Percentiles rank a stretch among this genome's conserved stretches.
phyloP scores from a whole-genome alignment of 2,888 invertebrate species.

The Cerastis leucographa region DNA sequence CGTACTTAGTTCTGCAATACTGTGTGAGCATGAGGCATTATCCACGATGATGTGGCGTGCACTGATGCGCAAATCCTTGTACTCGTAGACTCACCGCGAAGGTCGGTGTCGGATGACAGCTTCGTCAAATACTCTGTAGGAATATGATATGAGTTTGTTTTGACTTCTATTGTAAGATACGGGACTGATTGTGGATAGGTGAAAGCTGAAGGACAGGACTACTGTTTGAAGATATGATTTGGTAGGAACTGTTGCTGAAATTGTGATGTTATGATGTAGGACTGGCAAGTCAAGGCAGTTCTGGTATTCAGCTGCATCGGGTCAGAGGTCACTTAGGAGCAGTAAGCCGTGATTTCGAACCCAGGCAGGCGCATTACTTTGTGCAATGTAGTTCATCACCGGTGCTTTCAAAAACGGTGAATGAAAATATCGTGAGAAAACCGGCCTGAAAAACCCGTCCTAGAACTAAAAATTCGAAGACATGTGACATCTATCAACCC shows the following conservation, averaged over 20 bases:
- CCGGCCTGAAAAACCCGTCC: too few relatives aligned
- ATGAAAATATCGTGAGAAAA: too few relatives aligned
- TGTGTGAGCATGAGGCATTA: constrained; percentile 23
- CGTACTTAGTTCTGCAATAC: constrained; percentile 16
- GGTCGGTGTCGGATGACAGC: constrained; percentile 52
- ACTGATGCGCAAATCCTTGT: constrained; percentile 53
- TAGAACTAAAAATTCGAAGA: too few relatives aligned
- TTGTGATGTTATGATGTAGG: not conserved
- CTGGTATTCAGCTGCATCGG: not conserved
- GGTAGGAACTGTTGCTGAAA: not conserved
- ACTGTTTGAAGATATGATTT: not conserved
- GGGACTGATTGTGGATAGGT: not conserved
- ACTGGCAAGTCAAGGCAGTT: not conserved
- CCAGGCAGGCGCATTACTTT: too few relatives aligned
- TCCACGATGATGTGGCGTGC: constrained; percentile 31
- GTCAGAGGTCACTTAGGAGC: too few relatives aligned
- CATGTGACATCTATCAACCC: too few relatives aligned
- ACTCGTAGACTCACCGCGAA: constrained; percentile 49
- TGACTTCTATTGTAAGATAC: not conserved
- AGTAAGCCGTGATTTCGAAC: too few relatives aligned
- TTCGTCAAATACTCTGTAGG: constrained; percentile 9
- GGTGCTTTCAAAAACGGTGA: too few relatives aligned
- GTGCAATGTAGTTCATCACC: too few relatives aligned
- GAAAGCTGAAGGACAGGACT: not conserved
- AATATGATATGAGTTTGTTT: constrained; percentile 13